Conservation (phyloP, 2,888 invertebrate species). For the Chrysolina haemoptera region DNA sequence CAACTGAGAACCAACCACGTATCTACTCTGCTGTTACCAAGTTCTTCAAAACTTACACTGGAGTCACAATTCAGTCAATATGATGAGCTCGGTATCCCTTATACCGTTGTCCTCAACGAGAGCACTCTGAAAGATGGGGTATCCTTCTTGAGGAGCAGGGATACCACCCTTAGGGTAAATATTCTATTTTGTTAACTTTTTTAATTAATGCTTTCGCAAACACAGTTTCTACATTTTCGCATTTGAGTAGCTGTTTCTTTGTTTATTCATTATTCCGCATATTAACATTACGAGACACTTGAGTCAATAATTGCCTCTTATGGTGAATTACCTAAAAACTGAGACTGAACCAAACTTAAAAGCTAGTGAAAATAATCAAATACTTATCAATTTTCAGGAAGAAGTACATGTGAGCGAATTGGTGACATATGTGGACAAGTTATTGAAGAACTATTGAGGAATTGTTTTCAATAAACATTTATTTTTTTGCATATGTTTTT, state of each 20-base stretch:
- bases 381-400: conserved; percentile 74
- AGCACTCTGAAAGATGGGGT: conserved; percentile 81
- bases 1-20: conserved; percentile 70
- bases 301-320: no score
- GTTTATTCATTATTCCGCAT: no score
- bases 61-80: conserved; percentile 70
- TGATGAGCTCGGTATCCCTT: conserved; percentile 80
- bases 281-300: no score
- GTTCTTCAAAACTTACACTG: conserved; percentile 63
- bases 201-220: no score
- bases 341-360: neutral
- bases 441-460: conserved; percentile 69
- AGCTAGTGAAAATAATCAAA: neutral
- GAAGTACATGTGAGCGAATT: conserved; percentile 80
- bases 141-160: conserved; percentile 76
- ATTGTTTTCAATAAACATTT: neutral
- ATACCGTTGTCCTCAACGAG: conserved; percentile 79
- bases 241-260: no score
- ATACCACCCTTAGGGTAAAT: conserved; percentile 78
- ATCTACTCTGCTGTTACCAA: conserved; percentile 66
- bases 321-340: no score
- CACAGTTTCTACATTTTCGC: no score
- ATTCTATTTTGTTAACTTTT: no score
- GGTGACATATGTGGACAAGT: conserved; percentile 73
- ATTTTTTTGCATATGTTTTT: neutral